Percentiles rank a stretch among this genome's conserved stretches.
Evolutionary conservation across 2,888 invertebrate genomes (phyloP).

Genomic region (Chymomyza caudatula): DNA sequence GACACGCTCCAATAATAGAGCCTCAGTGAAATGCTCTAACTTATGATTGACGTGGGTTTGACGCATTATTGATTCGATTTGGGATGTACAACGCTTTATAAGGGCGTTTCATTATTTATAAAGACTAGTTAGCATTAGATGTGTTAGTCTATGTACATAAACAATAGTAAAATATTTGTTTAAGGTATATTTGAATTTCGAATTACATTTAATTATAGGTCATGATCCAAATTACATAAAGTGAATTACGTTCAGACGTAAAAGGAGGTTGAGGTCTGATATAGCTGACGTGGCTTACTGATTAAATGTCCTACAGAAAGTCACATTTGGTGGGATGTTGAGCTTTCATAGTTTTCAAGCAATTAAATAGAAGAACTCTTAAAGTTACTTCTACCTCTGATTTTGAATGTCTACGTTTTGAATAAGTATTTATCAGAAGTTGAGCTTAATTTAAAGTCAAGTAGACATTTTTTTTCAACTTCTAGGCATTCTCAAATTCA

Average conservation of each 20-base stretch:
- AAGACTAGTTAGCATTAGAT: constrained; percentile 20
- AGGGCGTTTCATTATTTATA: constrained; percentile 16
- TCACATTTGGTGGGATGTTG: too few species aligned
- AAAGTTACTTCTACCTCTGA: too few species aligned
- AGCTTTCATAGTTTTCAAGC: too few species aligned
- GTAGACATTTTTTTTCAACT: too few species aligned
- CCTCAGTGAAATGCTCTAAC: not conserved
- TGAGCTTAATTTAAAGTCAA: too few species aligned
- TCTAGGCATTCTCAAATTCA: too few species aligned
- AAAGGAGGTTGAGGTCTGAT: too few species aligned
- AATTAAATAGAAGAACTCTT: too few species aligned
- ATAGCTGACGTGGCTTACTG: not conserved
- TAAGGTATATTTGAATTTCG: not conserved
- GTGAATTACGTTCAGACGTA: not conserved
- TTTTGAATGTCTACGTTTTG: too few species aligned
- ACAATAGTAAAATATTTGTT: not conserved
- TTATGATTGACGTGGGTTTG: constrained; percentile 40
- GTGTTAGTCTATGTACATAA: constrained; percentile 26
- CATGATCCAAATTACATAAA: not conserved
- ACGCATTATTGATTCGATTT: constrained; percentile 17
- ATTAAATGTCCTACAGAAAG: not conserved
- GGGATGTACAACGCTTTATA: constrained; percentile 6
- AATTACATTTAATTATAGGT: not conserved
- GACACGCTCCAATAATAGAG: constrained; percentile 1
- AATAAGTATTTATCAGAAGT: too few species aligned